A percentile compares a stretch with the other conserved stretches of the same genome.
Conservation (phyloP, 2,888 invertebrate genomes). For the Ctena decussata region DNA sequence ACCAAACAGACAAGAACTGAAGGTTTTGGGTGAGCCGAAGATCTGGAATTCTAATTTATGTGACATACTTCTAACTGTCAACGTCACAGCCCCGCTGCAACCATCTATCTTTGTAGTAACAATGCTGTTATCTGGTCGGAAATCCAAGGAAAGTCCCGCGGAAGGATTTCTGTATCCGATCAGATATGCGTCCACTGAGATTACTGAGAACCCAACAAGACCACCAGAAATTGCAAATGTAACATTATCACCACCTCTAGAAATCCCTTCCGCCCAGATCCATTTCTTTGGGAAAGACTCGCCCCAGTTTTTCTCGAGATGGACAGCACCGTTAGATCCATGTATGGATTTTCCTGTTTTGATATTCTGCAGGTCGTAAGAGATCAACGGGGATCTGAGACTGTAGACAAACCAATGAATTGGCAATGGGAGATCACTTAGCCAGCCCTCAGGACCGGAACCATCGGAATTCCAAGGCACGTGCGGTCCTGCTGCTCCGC, state of each 20-base stretch:
- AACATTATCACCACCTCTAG: conserved; percentile 38
- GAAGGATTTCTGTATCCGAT: conserved; percentile 77
- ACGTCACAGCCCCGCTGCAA: conserved; percentile 66
- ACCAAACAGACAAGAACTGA: conserved; percentile 77
- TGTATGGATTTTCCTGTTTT: conserved; percentile 33
- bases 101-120: conserved; percentile 59
- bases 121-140: conserved; percentile 73
- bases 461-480: conserved; percentile 72
- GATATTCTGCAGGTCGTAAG: conserved; percentile 62
- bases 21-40: conserved; percentile 41
- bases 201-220: conserved; percentile 62
- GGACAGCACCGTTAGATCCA: conserved; percentile 64
- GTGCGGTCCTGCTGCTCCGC: conserved; percentile 52
- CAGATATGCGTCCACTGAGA: conserved; percentile 71
- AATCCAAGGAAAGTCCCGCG: conserved; percentile 66
- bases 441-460: conserved; percentile 77
- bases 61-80: conserved; percentile 52
- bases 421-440: conserved; percentile 74
- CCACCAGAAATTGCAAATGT: conserved; percentile 76
- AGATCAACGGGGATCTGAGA: conserved; percentile 66
- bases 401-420: conserved; percentile 82
- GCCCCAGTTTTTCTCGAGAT: conserved; percentile 82
- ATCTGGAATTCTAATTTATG: conserved; percentile 65
- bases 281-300: conserved; percentile 78
- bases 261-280: conserved; percentile 78